A percentile compares a stretch with the other conserved stretches of the same genome.
Evolutionary conservation across 2,888 invertebrate species (phyloP).

Genomic region (Polyommatus icarus): DNA sequence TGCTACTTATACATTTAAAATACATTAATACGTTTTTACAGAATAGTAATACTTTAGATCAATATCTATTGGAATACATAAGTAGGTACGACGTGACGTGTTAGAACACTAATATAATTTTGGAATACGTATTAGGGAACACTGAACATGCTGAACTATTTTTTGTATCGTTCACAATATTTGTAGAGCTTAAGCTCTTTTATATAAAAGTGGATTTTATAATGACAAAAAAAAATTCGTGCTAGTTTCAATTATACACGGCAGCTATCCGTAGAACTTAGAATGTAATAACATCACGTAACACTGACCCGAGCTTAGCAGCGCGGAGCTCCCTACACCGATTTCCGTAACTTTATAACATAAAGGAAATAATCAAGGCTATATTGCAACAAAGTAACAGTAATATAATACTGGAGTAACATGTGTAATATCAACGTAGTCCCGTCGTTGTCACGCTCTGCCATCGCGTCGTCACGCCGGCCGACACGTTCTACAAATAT

Average conservation of each 20-base stretch:
- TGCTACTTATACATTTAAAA: background rate
- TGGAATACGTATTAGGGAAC: background rate
- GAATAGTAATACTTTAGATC: background rate
- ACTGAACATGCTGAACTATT: background rate
- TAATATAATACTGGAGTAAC: constrained; percentile 65
- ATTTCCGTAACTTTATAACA: constrained; percentile 52
- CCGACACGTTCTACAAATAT: constrained; percentile 79
- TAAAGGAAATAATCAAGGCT: constrained; percentile 69
- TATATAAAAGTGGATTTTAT: background rate
- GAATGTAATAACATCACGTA: constrained; percentile 23
- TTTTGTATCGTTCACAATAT: background rate
- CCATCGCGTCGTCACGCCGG: constrained; percentile 69
- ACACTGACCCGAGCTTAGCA: constrained; percentile 63
- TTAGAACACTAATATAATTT: background rate
- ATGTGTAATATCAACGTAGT: constrained; percentile 67
- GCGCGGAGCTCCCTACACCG: constrained; percentile 54
- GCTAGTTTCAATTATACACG: background rate
- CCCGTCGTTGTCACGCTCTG: constrained; percentile 71
- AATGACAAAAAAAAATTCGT: background rate
- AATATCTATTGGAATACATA: background rate
- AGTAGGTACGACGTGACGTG: background rate
- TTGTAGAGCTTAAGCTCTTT: background rate
- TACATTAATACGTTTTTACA: background rate
- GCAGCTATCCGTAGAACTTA: background rate
- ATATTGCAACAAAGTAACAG: constrained; percentile 70